These are phyloP conservation scores for Lepus townsendii DNA, from an alignment of 2,797 vertebrate genomes.

Conservation along the genomic window DNA sequence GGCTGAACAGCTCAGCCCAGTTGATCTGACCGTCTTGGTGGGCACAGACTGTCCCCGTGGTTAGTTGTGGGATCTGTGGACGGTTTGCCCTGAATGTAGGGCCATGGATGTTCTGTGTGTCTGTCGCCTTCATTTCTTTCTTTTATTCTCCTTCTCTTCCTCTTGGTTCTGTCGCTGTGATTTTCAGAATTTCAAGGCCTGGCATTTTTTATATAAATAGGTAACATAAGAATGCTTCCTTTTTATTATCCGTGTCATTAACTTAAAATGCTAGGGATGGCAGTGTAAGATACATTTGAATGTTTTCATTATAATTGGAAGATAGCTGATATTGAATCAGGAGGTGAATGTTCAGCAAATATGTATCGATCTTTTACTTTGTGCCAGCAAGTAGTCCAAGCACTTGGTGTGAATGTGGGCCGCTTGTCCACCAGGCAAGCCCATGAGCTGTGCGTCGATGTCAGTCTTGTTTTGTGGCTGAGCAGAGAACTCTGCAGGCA, in stretches of 20 bases:
- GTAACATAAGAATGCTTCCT: neutral
- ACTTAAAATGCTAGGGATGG: conserved; percentile 26
- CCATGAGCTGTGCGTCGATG: neutral
- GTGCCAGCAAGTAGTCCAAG: neutral
- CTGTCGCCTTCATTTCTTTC: neutral
- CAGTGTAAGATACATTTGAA: conserved; percentile 47
- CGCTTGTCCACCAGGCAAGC: neutral
- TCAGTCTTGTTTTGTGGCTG: neutral
- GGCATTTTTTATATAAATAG: neutral
- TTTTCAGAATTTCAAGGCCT: conserved; percentile 31
- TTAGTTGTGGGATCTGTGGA: accelerated
- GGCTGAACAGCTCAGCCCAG: neutral
- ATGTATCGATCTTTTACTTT: neutral
- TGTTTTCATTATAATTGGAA: conserved; percentile 61
- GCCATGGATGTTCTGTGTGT: accelerated
- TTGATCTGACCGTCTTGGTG: neutral
- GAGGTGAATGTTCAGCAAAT: conserved; percentile 21
- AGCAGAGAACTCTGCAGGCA: neutral
- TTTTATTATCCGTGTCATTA: conserved; percentile 42
- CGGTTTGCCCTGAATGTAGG: accelerated
- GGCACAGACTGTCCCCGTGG: too few relatives aligned
- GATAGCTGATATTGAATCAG: conserved; percentile 28
- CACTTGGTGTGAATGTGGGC: neutral
- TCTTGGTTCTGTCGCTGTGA: neutral
- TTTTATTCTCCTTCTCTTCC: neutral